phyloP scores from a whole-genome alignment of 1,140 invertebrate species.

The Eueides isabella region DNA sequence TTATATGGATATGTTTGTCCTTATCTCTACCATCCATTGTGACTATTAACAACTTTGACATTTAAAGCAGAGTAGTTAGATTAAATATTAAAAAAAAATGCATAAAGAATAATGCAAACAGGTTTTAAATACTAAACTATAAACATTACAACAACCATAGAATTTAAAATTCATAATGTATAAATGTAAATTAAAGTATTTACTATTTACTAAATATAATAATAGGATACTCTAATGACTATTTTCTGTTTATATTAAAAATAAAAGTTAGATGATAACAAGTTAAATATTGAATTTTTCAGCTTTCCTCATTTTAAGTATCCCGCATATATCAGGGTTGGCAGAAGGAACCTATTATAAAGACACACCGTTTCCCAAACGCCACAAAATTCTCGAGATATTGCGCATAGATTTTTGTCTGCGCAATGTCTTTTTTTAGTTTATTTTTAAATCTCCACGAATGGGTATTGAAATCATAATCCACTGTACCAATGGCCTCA shows the following conservation, averaged over 20 bases:
- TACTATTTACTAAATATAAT: neutral
- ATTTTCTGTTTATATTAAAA: neutral
- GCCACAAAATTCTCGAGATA: too few relatives aligned
- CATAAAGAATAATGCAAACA: neutral
- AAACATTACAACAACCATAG: conserved; percentile 3
- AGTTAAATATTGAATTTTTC: neutral
- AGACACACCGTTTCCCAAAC: too few relatives aligned
- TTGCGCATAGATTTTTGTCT: too few relatives aligned
- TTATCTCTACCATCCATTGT: too few relatives aligned
- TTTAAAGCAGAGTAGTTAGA: neutral
- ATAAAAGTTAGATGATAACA: neutral
- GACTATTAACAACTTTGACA: conserved; percentile 8
- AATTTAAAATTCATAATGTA: neutral
- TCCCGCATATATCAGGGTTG: too few relatives aligned
- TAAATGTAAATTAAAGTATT: neutral
- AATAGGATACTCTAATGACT: conserved; percentile 7
- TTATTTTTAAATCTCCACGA: too few relatives aligned
- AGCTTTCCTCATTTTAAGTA: too few relatives aligned
- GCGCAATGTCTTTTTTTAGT: too few relatives aligned
- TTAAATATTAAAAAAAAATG: neutral
- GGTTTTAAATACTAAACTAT: neutral
- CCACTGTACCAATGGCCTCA: too few relatives aligned
- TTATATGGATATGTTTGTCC: too few relatives aligned
- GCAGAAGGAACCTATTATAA: too few relatives aligned
- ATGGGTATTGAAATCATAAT: too few relatives aligned